Base-by-base conservation (phyloP, 2,797 vertebrate genomes). In the Falco naumanni region DNA sequence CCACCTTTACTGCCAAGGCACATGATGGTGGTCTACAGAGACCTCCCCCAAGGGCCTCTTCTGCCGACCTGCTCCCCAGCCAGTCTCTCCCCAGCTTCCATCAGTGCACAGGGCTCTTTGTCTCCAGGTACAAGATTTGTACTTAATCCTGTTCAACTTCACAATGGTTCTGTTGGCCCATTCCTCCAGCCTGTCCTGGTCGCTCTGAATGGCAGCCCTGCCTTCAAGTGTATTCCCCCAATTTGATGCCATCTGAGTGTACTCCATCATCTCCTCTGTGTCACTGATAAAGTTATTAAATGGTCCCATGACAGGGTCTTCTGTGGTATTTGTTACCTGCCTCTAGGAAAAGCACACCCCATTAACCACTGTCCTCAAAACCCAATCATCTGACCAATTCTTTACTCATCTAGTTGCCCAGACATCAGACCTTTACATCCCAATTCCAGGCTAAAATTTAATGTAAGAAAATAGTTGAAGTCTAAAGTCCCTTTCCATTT, bases 271-370 rank as follows among this genome's bases (percentile, higher is more conserved):
- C 43, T 61, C 26, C 48, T 74, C 16, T 20, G 33, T 10, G 34
- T 60, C 56, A 34, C 31, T 37, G 59, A 51, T 45, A 65, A 59
- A 57, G 39, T 18, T 25, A 79, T 11, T 71, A 66, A 66, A 53
- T 31, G 34, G 33, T 20, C 26, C 11, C 15, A 43, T 0, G 0
- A 16, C 5, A 25, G 47, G 16, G 6, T 21, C 13, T 81, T 68
- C 25, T 74, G 19, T 29, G 19, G 33, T 24, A 60, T 5, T 59
- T 51, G 14, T 56, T 64, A 51, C 47, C 28, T n/a, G 26, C 31
- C 48, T 68, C 16, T 48, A 48, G 21, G 34, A 61, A 68, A 68
- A 68, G 31, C 26, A 68, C 2, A 7, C 24, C 9, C 13, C 22
- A 50, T 61, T 61, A 85, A 74, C 11, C 34, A 50, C 18, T 3